A percentile compares a stretch with the other conserved stretches of the same genome.
Evolutionary conservation across 2,888 invertebrate species (phyloP).

Genomic region (Gari tellinella): DNA sequence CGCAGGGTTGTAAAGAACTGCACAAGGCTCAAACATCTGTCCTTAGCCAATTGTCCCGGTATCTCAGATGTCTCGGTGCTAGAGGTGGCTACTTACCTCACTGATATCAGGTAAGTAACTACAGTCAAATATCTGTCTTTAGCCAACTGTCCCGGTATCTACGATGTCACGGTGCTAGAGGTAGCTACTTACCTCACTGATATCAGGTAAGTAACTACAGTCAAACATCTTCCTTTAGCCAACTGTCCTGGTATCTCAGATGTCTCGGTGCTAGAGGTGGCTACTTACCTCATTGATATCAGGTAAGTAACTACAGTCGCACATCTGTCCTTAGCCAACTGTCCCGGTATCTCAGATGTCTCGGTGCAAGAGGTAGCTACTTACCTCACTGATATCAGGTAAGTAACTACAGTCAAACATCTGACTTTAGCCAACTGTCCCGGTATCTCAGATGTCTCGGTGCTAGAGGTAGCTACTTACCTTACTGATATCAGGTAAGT

Average conservation of each 20-base stretch:
- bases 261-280: slow-evolving; percentile 77
- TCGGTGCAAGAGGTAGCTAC: slow-evolving; percentile 80
- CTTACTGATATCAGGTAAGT: slow-evolving; percentile 78
- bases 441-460: slow-evolving; percentile 77
- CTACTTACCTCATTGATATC: slow-evolving; percentile 76
- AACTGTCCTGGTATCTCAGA: slow-evolving; percentile 82
- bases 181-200: slow-evolving; percentile 77
- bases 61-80: slow-evolving; percentile 78
- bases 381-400: slow-evolving; percentile 78
- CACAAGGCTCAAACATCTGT: slow-evolving; percentile 73
- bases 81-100: slow-evolving; percentile 79
- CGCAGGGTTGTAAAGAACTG: slow-evolving; percentile 80
- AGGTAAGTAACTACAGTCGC: too few species aligned
- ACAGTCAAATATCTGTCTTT: slow-evolving; percentile 75
- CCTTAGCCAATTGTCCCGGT: slow-evolving; percentile 81
- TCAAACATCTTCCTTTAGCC: slow-evolving; percentile 77
- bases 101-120: slow-evolving; percentile 78
- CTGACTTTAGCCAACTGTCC: slow-evolving; percentile 81
- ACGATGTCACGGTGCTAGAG: slow-evolving; percentile 78
- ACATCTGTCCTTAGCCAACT: slow-evolving; percentile 80
- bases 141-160: slow-evolving; percentile 81
- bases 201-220: too few species aligned
- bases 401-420: too few species aligned
- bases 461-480: slow-evolving; percentile 80
- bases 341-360: slow-evolving; percentile 79